Percentiles rank a stretch among this genome's conserved stretches.
Evolutionary conservation across 2,797 vertebrate species (phyloP).

Genomic region (Sorex maritimensis): DNA sequence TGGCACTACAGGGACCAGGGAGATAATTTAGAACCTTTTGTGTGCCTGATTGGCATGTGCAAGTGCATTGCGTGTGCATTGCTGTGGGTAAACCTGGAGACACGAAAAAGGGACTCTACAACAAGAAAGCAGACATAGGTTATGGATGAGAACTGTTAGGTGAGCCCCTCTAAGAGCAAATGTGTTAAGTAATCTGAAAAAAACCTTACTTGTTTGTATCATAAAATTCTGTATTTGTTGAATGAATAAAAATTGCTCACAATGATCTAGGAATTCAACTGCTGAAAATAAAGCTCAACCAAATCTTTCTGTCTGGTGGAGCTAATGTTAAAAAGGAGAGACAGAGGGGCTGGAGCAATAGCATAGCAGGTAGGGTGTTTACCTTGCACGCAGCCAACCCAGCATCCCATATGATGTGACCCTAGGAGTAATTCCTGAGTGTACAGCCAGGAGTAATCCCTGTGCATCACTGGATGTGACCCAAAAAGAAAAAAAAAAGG

Average conservation of each 20-base stretch:
- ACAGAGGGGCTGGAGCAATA: too few species aligned
- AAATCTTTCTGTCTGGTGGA: slow-evolving; percentile 13
- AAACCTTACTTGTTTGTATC: slow-evolving; percentile 3
- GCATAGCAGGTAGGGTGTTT: neutral
- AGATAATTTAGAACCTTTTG: neutral
- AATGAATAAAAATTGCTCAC: neutral
- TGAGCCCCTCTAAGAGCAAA: neutral
- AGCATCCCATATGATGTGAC: too few species aligned
- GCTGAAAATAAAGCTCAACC: slow-evolving; percentile 7
- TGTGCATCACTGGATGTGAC: too few species aligned
- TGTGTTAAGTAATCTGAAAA: slow-evolving; percentile 2
- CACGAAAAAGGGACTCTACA: neutral
- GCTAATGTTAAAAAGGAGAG: slow-evolving; percentile 2
- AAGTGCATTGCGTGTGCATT: too few species aligned
- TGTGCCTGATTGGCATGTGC: too few species aligned
- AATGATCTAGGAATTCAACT: slow-evolving; percentile 10
- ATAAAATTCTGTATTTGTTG: slow-evolving; percentile 39
- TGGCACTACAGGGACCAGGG: neutral
- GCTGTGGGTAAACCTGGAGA: too few species aligned
- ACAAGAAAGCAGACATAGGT: neutral
- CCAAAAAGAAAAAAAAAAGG: too few species aligned
- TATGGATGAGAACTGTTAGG: neutral
- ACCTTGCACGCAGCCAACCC: too few species aligned
- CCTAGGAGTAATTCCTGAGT: too few species aligned
- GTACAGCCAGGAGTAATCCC: too few species aligned